These are phyloP conservation scores for Aurelia sp. DNA, from an alignment of 30 jellyfish, hydroid and myxozoan genomes.

Conservation along the genomic window DNA sequence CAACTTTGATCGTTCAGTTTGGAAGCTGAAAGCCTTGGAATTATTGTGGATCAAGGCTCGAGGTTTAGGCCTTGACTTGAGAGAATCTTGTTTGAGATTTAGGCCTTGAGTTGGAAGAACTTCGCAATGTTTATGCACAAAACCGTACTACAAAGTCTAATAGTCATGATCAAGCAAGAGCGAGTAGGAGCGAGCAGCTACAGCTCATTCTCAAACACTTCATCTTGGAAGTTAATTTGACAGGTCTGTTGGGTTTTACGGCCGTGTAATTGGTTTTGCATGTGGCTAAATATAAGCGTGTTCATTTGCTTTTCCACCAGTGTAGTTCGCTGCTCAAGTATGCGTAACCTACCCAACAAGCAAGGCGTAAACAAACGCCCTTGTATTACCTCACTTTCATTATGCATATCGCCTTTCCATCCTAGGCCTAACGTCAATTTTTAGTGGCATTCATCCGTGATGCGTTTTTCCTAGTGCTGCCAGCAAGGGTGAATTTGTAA, in stretches of 20 bases:
- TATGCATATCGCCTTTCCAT: too few species aligned
- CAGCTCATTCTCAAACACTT: constrained; percentile 1
- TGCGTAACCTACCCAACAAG: constrained; percentile 57
- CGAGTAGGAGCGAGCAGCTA: not conserved
- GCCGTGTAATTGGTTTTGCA: constrained; percentile 54
- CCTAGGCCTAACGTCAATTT: too few species aligned
- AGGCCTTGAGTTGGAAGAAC: not conserved
- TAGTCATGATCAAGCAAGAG: not conserved
- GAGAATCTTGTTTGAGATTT: not conserved
- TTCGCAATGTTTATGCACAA: not conserved
- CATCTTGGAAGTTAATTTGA: not conserved
- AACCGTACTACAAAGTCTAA: not conserved
- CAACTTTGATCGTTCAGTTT: not conserved
- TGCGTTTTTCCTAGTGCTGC: too few species aligned
- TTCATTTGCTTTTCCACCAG: constrained; percentile 11
- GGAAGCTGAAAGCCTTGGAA: not conserved
- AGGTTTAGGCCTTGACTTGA: not conserved
- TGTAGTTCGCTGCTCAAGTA: constrained; percentile 15
- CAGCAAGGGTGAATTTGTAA: too few species aligned
- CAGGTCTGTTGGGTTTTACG: constrained; percentile 22
- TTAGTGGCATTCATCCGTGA: too few species aligned
- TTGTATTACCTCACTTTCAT: not conserved
- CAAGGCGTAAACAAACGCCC: constrained; percentile 35
- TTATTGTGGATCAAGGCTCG: not conserved
- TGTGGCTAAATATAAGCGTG: constrained; percentile 58